A percentile compares a stretch with the other conserved stretches of the same genome.
Conservation (phyloP, 2,113 vertebrate species). For the Silurus glanis region DNA sequence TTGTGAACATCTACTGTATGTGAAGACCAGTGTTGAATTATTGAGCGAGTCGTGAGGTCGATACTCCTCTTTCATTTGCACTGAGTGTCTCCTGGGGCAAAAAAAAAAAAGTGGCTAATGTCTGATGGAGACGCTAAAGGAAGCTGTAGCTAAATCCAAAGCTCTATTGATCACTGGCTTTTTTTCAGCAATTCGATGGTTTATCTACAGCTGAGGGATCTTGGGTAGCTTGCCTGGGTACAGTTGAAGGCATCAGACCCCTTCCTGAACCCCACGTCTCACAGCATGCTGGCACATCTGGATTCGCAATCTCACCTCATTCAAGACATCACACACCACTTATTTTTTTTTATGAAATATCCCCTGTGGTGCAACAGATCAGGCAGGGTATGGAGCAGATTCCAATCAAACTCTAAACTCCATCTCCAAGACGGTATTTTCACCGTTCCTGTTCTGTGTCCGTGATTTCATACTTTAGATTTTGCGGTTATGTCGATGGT, state of each 20-base stretch:
- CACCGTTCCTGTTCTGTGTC: background rate
- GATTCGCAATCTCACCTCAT: slow-evolving; percentile 11
- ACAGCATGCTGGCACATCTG: slow-evolving; percentile 36
- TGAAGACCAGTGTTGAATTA: slow-evolving; percentile 15
- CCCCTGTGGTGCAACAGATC: slow-evolving; percentile 13
- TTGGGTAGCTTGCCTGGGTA: background rate
- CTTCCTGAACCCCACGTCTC: slow-evolving; percentile 14
- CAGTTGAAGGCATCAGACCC: slow-evolving; percentile 14
- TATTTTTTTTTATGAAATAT: background rate
- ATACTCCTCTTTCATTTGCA: slow-evolving; percentile 33
- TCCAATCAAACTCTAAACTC: slow-evolving; percentile 31
- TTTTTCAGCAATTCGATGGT: slow-evolving; percentile 11
- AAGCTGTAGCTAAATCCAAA: slow-evolving; percentile 44
- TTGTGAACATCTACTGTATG: background rate
- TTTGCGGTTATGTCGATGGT: background rate
- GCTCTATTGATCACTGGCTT: slow-evolving; percentile 26
- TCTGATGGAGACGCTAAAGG: slow-evolving; percentile 13
- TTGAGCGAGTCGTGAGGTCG: background rate
- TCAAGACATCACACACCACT: background rate
- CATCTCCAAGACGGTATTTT: background rate
- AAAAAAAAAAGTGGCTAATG: slow-evolving; percentile 37
- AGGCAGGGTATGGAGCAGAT: slow-evolving; percentile 2
- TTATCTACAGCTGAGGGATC: slow-evolving; percentile 14
- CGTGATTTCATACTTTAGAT: background rate
- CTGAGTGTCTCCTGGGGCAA: slow-evolving; percentile 37